Base-by-base conservation (phyloP, 2,797 vertebrate species). In the Parambassis ranga region DNA sequence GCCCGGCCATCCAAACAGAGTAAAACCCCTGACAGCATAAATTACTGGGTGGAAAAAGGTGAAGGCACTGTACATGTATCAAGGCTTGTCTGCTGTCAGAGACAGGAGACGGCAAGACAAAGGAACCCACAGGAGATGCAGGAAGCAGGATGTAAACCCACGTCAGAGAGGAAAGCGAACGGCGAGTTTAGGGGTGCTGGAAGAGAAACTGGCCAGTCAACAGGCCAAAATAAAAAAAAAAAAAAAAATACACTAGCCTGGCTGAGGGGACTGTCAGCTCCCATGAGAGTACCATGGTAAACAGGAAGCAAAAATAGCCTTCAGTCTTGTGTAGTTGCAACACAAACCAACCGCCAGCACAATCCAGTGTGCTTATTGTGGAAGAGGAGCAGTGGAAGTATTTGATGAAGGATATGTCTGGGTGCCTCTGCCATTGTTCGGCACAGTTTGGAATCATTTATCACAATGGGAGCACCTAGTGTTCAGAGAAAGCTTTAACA, bases 21-120 rank as follows among this genome's bases (percentile, higher is more conserved):
- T 70, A 74, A 84, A 82, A 71, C 53, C 69, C 64, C 61, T 81
- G 78, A 87, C 88, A 88, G 83, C 81, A 85, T 85, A 88, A 83
- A 89, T 90, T 83, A 87, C 66, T 32, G 63, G 67, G 61, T 0
- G 51, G 64, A 77, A 80, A 80, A 81, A 82, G 78, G 83, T 85
- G 79, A 81, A 84, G 65, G 73, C 67, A 22, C 59, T 57, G 75
- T 74, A 65, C 74, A 84, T 73, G 86, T 51, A 79, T 82, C 70
- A 73, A 51, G 67, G 41, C 76, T 71, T 61, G 76, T 85, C 81
- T 88, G 72, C 76, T 84, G 84, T 87, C 86, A 81, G 65, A 59
- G 58, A 18, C 28, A 1, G 52, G 41, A 82, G 78, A 85, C 31
- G 9, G 27, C 42, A 11, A 82, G 73, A 87, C 74, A 87, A 87